These are phyloP conservation scores for Sesia apiformis DNA, from an alignment of 2,888 invertebrate genomes.

Conservation along the genomic window DNA sequence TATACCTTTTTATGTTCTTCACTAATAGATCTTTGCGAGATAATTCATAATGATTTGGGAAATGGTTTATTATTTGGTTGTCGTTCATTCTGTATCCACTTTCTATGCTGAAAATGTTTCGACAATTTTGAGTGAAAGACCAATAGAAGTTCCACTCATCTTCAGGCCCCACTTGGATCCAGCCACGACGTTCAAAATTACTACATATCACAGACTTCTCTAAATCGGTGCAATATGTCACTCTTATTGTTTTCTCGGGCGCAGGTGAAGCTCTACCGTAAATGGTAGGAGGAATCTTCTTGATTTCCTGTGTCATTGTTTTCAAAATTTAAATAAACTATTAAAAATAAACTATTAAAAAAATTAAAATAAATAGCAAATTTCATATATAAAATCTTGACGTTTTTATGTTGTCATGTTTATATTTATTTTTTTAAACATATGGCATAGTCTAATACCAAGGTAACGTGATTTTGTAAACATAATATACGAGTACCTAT, in stretches of 20 bases:
- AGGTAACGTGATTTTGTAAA: too few relatives aligned
- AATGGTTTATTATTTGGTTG: conserved; percentile 92
- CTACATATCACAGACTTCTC: conserved; percentile 94
- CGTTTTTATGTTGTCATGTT: background rate
- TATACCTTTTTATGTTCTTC: conserved; percentile 95
- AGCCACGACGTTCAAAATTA: conserved; percentile 90
- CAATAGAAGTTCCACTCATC: conserved; percentile 95
- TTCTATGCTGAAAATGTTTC: conserved; percentile 89
- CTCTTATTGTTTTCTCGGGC: conserved; percentile 30
- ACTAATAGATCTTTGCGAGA: conserved; percentile 97
- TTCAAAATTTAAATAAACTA: background rate
- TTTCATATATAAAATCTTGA: background rate
- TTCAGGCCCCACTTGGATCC: conserved; percentile 84
- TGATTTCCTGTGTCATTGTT: conserved; percentile 19
- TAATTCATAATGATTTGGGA: conserved; percentile 93
- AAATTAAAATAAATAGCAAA: background rate
- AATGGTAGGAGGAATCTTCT: conserved; percentile 18
- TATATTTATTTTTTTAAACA: background rate
- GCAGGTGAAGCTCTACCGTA: conserved; percentile 15
- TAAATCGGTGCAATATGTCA: conserved; percentile 83
- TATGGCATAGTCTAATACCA: background rate
- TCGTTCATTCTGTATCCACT: conserved; percentile 90
- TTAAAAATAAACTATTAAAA: background rate
- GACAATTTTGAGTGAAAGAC: conserved; percentile 88
- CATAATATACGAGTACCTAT: too few relatives aligned